These are phyloP conservation scores for Sibirionetta formosa DNA, from an alignment of 2,797 vertebrate species.

Conservation along the genomic window DNA sequence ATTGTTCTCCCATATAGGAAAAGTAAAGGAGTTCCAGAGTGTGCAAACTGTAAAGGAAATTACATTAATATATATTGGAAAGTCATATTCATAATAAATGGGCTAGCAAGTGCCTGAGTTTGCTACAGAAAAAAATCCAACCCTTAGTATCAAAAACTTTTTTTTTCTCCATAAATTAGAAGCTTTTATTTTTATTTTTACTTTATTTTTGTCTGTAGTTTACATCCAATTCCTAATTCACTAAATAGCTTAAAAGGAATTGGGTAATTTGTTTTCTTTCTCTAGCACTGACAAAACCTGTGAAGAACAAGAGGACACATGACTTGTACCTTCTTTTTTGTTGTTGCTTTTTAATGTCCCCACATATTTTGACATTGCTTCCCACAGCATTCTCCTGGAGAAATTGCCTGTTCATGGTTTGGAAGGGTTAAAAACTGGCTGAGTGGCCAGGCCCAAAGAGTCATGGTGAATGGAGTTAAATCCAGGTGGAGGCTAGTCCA, in stretches of 20 bases:
- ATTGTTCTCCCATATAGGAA: constrained; percentile 47
- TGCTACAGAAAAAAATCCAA: background rate
- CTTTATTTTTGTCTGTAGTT: background rate
- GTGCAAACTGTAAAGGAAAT: constrained; percentile 23
- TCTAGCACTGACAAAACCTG: background rate
- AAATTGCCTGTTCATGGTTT: too few relatives aligned
- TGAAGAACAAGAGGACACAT: background rate
- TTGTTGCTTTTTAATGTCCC: too few relatives aligned
- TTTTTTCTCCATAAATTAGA: background rate
- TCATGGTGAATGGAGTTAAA: too few relatives aligned
- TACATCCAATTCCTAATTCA: background rate
- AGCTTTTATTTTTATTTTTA: background rate
- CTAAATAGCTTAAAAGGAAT: background rate
- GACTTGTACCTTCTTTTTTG: background rate
- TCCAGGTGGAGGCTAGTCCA: too few relatives aligned
- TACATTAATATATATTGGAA: constrained; percentile 25
- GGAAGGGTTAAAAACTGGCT: too few relatives aligned
- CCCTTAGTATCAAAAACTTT: background rate
- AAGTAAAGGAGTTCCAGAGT: background rate
- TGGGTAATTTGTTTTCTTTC: background rate
- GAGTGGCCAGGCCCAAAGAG: too few relatives aligned
- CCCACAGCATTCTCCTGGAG: too few relatives aligned
- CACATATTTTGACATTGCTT: too few relatives aligned
- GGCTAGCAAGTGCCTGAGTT: background rate
- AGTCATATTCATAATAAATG: background rate